phyloP scores from a whole-genome alignment of 92 coral and sea anemone genomes.

The Montipora capitata region DNA sequence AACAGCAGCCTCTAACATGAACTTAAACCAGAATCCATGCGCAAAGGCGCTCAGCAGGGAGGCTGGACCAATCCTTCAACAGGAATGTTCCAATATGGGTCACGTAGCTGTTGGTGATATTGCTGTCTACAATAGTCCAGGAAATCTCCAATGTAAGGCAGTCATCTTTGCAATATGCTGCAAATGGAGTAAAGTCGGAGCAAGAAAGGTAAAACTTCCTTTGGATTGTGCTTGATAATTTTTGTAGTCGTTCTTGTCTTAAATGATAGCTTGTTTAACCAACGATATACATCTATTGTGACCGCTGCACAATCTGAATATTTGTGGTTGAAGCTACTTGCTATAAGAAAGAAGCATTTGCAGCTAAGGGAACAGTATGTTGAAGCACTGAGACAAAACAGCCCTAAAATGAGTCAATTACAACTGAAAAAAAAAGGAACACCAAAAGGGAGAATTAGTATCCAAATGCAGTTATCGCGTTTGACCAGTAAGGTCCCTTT shows the following conservation, averaged over 20 bases:
- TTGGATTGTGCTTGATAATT: neutral
- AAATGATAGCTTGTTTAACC: neutral
- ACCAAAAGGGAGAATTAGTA: neutral
- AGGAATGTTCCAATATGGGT: conserved; percentile 60
- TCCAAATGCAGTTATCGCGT: neutral
- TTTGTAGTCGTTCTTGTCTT: neutral
- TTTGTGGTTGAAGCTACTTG: neutral
- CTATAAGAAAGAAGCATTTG: too few relatives aligned
- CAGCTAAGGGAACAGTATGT: too few relatives aligned
- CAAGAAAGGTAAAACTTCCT: conserved; percentile 55
- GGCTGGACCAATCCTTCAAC: conserved; percentile 82
- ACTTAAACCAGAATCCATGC: conserved; percentile 73
- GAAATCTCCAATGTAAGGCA: conserved; percentile 62
- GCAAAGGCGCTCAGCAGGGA: conserved; percentile 73
- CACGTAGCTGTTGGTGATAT: conserved; percentile 71
- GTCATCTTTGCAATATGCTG: conserved; percentile 75
- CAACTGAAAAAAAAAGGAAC: neutral
- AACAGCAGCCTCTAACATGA: conserved; percentile 73
- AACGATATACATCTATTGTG: neutral
- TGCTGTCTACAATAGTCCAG: conserved; percentile 52
- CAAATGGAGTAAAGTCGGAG: conserved; percentile 61
- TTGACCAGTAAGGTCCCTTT: neutral
- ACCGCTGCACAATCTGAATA: neutral
- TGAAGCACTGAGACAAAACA: too few relatives aligned
- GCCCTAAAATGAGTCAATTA: too few relatives aligned